Conservation (phyloP, 2,113 vertebrate species). For the Hemicordylus capensis region DNA sequence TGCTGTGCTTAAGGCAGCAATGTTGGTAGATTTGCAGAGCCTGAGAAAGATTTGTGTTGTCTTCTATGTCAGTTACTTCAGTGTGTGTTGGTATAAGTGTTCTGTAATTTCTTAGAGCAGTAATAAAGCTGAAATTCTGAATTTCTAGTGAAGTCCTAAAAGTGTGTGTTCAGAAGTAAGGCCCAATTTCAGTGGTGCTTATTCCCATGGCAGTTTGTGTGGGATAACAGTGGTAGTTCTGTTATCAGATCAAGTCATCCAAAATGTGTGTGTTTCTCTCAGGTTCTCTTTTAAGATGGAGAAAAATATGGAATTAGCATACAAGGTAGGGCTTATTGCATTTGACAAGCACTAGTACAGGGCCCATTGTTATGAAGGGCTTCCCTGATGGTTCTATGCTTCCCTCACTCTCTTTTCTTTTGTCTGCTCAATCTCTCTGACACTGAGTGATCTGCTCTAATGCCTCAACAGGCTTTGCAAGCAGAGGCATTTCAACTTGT, state of each 20-base stretch:
- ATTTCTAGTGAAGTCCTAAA: too few species aligned
- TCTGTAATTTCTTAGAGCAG: too few species aligned
- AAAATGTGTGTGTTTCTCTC: too few species aligned
- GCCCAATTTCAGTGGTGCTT: too few species aligned
- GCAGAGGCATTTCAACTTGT: background rate
- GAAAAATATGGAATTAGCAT: background rate
- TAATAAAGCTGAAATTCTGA: too few species aligned
- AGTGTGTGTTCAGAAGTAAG: too few species aligned
- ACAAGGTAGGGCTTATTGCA: background rate
- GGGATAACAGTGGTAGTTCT: background rate
- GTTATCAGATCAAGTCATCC: background rate
- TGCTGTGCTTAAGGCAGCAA: background rate
- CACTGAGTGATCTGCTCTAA: background rate
- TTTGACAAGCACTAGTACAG: background rate
- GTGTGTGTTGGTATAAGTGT: too few species aligned
- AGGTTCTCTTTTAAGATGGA: background rate
- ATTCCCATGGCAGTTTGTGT: too few species aligned
- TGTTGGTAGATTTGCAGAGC: background rate
- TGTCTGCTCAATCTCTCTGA: background rate
- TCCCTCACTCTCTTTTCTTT: background rate
- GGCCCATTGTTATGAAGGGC: background rate
- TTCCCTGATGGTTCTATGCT: background rate
- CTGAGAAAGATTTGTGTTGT: background rate
- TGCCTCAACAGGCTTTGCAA: background rate
- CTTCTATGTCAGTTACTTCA: background rate